These are phyloP conservation scores for Acrobasis consociella DNA, from an alignment of 2,888 invertebrate genomes.

Conservation along the genomic window DNA sequence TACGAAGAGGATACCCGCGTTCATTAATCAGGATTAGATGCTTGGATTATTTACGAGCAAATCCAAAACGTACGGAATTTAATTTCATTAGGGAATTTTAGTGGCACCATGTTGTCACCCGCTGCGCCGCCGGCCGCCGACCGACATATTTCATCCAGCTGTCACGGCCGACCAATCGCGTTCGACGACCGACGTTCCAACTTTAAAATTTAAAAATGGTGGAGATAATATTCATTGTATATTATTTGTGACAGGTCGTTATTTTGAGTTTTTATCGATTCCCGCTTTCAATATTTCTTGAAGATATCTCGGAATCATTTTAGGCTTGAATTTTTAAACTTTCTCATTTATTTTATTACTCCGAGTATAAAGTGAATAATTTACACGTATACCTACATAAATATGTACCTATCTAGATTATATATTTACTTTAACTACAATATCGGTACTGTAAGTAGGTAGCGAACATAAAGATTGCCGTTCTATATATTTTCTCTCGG, in stretches of 20 bases:
- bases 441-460: slow-evolving; percentile 24
- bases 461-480: slow-evolving; percentile 59
- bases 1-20: slow-evolving; percentile 56
- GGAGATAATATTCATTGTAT: slow-evolving; percentile 81
- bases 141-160: slow-evolving; percentile 78
- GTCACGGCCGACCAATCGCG: slow-evolving; percentile 71
- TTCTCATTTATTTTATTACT: slow-evolving; percentile 32
- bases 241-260: slow-evolving; percentile 83
- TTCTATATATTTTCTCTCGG: slow-evolving; percentile 74
- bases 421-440: slow-evolving; percentile 28
- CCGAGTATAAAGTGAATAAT: slow-evolving; percentile 25
- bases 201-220: slow-evolving; percentile 80
- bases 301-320: slow-evolving; percentile 49
- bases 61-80: slow-evolving; percentile 80
- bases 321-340: slow-evolving; percentile 39
- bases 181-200: slow-evolving; percentile 58
- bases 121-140: slow-evolving; percentile 69
- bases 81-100: slow-evolving; percentile 81
- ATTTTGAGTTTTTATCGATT: slow-evolving; percentile 76
- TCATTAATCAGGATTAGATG: slow-evolving; percentile 82
- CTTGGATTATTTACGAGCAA: slow-evolving; percentile 78
- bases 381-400: neutral
- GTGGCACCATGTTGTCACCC: slow-evolving; percentile 78
- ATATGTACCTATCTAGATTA: neutral
- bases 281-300: slow-evolving; percentile 68